phyloP scores from a whole-genome alignment of 2,888 invertebrate species.

The Ophonus ardosiacus region DNA sequence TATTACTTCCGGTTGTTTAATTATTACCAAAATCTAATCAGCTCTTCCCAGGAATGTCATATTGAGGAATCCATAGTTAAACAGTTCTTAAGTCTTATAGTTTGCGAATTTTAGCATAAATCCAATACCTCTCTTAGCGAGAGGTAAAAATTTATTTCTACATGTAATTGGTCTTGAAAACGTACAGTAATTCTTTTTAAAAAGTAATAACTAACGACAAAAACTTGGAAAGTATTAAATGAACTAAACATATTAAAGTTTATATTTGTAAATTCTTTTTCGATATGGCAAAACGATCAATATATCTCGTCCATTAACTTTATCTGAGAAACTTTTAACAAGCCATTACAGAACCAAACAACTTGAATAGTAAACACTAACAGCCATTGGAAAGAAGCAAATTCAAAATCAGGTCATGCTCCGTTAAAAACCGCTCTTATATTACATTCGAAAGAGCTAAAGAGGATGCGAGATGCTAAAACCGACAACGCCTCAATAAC shows the following conservation, averaged over 20 bases:
- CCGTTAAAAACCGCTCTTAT: conserved; percentile 30
- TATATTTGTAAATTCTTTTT: conserved; percentile 25
- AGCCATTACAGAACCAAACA: conserved; percentile 39
- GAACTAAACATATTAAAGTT: not conserved
- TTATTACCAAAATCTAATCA: too few relatives aligned
- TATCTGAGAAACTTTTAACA: conserved; percentile 37
- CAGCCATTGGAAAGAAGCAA: not conserved
- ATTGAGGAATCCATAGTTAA: too few relatives aligned
- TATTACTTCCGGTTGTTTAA: too few relatives aligned
- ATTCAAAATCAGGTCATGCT: conserved; percentile 13
- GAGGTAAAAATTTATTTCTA: too few relatives aligned
- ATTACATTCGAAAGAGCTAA: conserved; percentile 10
- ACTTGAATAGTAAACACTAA: conserved; percentile 41
- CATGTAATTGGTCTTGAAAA: too few relatives aligned
- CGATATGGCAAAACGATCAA: conserved; percentile 24
- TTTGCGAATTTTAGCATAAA: too few relatives aligned
- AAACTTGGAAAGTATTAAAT: not conserved
- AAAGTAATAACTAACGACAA: too few relatives aligned
- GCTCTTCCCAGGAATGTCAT: too few relatives aligned
- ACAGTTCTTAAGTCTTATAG: too few relatives aligned
- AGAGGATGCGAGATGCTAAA: conserved; percentile 1
- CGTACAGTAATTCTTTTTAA: too few relatives aligned
- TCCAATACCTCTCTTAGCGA: too few relatives aligned
- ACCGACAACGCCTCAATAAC: not conserved
- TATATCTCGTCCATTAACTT: conserved; percentile 20